Percentiles rank a stretch among this genome's conserved stretches.
Conservation (phyloP, 2,797 vertebrate genomes). For the Amblyraja radiata region DNA sequence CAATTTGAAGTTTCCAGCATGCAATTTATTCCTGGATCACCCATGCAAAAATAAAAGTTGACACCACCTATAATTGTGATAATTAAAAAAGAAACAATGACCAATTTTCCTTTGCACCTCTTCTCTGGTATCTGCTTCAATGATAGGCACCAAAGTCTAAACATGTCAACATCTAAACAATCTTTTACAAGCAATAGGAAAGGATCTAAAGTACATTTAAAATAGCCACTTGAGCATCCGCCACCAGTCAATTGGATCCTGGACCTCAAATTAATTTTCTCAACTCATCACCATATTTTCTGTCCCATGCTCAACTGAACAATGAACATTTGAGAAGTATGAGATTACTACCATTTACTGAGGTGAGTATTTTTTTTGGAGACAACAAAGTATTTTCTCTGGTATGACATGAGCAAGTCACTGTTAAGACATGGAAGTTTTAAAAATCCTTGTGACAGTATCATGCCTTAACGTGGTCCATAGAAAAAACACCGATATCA, state of each 20-base stretch:
- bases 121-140: not conserved
- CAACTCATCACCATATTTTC: too few relatives aligned
- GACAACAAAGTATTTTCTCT: not conserved
- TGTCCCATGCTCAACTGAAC: too few relatives aligned
- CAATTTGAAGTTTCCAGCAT: slow-evolving; percentile 28
- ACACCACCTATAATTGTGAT: not conserved
- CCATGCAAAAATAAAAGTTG: slow-evolving; percentile 8
- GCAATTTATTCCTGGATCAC: slow-evolving; percentile 35
- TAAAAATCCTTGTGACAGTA: not conserved
- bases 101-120: too few relatives aligned
- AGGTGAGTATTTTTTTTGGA: not conserved
- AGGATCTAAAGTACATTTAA: not conserved
- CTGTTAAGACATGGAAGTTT: not conserved
- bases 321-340: too few relatives aligned
- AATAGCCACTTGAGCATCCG: too few relatives aligned
- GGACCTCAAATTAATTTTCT: too few relatives aligned
- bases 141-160: not conserved
- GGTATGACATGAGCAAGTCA: not conserved
- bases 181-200: not conserved
- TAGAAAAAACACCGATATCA: not conserved
- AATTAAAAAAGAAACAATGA: slow-evolving; percentile 14
- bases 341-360: not conserved
- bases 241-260: too few relatives aligned
- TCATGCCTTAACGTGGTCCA: not conserved
- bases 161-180: not conserved